Evolutionary conservation across 2,113 vertebrate genomes (phyloP), one percentile per base, ranked within the genome.

Genomic region (Psilopsiagon aymara): DNA sequence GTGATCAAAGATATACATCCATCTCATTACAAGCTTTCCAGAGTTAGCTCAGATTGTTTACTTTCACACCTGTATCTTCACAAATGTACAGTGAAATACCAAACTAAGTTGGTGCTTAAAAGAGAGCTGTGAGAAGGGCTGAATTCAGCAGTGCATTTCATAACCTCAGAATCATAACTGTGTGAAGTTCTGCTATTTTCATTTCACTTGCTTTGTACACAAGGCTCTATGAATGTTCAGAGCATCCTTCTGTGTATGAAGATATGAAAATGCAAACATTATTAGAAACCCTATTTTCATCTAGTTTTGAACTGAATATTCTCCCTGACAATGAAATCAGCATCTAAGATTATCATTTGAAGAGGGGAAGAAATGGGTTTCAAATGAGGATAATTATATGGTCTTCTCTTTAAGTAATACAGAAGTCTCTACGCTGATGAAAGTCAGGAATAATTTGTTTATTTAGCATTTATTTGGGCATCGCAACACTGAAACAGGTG

Each of bases 361-460:
- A 83, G 28, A 82, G 33, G 29, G 12, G 29, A 51, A 74, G 51
- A 92, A 88, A 90, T 93, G 25, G 11, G 13, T 94, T 95, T 82
- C 93, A 95, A 86, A 93, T 96, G 93, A 25, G 17, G 43, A 59
- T 88, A 93, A 95, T 96, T 88, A 83, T 35, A 64, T 92, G 92
- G 90, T 92, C 12, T 1, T 86, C 67, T 92, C 90, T 88, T 93
- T 64, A 90, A 88, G 63, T 59, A 88, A 75, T 64, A 78, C 59
- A 88, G 64, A 97, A 96, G 95, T 95, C 71, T 64, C 88, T 86
- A 47, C 85, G 37, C 64, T 90, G 60, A 83, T 83, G 92, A 95
- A 86, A 92, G 33, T 75, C 39, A 51, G 60, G 71, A 96, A 92
- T 94, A 96, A 83, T 60, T 96, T 97, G 94, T 97, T 96, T 94